Percentiles rank a stretch among this genome's conserved stretches.
Evolutionary conservation across 2,113 vertebrate genomes (phyloP).

Genomic region (Myotis brandtii): DNA sequence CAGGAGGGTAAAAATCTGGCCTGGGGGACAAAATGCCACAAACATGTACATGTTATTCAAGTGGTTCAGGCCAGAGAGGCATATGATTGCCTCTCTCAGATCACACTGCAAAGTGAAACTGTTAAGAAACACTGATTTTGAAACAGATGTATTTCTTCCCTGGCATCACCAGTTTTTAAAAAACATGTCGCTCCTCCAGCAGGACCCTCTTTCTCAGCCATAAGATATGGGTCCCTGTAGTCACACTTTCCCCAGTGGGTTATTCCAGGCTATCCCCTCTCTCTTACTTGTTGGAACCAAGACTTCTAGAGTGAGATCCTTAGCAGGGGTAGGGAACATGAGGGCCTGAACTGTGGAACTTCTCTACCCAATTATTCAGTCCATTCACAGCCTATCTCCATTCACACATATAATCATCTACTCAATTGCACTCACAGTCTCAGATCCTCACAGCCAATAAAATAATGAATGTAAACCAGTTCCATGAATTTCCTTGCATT

Average conservation of each 20-base stretch:
- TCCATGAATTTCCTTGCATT: background rate
- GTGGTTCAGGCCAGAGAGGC: background rate
- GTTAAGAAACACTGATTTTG: slow-evolving; percentile 62
- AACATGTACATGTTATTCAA: slow-evolving; percentile 32
- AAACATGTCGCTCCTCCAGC: background rate
- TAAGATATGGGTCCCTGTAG: background rate
- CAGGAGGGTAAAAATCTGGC: slow-evolving; percentile 88
- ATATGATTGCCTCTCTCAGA: slow-evolving; percentile 17
- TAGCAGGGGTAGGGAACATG: background rate
- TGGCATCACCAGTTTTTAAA: background rate
- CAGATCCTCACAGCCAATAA: background rate
- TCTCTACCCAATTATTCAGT: background rate
- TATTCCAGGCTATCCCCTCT: background rate
- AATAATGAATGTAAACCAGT: slow-evolving; percentile 8
- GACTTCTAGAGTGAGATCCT: background rate
- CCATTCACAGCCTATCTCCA: background rate
- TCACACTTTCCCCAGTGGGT: background rate
- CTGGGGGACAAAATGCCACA: slow-evolving; percentile 81
- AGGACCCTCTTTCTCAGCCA: background rate
- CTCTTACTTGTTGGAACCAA: background rate
- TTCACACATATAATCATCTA: background rate
- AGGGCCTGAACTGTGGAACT: background rate
- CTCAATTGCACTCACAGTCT: background rate
- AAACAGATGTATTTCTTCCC: slow-evolving; percentile 57
- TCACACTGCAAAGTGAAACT: slow-evolving; percentile 13